Evolutionary conservation across 2,888 invertebrate species (phyloP).

Genomic region (Perdita meconis): DNA sequence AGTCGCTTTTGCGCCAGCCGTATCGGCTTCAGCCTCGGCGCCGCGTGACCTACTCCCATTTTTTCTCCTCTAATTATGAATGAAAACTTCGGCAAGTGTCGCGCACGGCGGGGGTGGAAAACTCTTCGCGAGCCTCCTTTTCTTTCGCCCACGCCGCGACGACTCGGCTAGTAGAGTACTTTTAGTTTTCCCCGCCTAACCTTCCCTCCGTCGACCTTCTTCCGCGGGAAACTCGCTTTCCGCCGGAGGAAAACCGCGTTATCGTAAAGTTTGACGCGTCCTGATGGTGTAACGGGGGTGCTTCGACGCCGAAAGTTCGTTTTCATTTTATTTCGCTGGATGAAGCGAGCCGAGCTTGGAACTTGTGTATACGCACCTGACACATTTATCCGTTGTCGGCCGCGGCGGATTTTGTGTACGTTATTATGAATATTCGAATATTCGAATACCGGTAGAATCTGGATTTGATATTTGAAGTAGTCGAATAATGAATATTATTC

Average conservation of each 20-base stretch:
- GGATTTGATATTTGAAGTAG: no score
- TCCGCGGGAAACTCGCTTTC: conserved; percentile 60
- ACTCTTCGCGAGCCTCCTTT: conserved; percentile 46
- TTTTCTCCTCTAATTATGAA: conserved; percentile 81
- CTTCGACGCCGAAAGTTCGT: conserved; percentile 53
- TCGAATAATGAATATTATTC: no score
- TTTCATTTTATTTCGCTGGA: conserved; percentile 50
- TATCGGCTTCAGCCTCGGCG: conserved; percentile 25
- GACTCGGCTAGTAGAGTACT: conserved; percentile 66
- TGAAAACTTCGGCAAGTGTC: conserved; percentile 77
- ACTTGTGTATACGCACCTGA: not conserved
- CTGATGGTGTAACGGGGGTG: conserved; percentile 35
- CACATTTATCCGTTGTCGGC: conserved; percentile 29
- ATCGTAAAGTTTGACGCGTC: conserved; percentile 69
- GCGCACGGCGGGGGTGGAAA: conserved; percentile 21
- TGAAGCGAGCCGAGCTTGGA: conserved; percentile 39
- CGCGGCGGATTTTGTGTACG: no score
- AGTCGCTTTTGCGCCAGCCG: not conserved
- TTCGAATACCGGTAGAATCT: no score
- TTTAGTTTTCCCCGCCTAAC: conserved; percentile 58
- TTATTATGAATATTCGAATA: no score
- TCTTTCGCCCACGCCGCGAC: conserved; percentile 44
- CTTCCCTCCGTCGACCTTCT: conserved; percentile 24
- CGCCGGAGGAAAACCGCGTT: conserved; percentile 63
- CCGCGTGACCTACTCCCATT: conserved; percentile 46